Conservation (phyloP, 2,888 invertebrate species). For the Sarcophaga variegata region DNA sequence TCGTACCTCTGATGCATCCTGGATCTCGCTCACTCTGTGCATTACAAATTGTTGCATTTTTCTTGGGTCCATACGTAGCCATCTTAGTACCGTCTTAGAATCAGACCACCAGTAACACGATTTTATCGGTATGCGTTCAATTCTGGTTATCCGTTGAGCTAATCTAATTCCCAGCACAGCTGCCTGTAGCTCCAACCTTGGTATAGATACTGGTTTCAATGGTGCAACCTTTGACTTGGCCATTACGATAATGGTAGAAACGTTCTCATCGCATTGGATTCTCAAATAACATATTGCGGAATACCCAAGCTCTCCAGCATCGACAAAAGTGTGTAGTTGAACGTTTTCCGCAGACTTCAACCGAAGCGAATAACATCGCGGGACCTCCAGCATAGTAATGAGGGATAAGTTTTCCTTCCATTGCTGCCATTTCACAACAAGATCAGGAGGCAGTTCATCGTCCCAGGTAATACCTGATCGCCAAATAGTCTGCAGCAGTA, state of each 20-base stretch:
- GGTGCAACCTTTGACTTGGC: conserved; percentile 41
- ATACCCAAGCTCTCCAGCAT: conserved; percentile 27
- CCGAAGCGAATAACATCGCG: conserved; percentile 27
- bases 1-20: background rate
- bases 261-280: background rate
- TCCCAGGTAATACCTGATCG: conserved; percentile 4
- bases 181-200: conserved; percentile 48
- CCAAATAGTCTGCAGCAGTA: background rate
- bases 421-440: conserved; percentile 16
- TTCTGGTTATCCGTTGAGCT: background rate
- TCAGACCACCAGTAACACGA: conserved; percentile 34
- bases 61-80: conserved; percentile 37
- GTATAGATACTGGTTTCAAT: conserved; percentile 32
- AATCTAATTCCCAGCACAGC: conserved; percentile 37
- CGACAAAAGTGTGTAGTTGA: conserved; percentile 40
- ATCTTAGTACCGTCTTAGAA: conserved; percentile 29
- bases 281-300: conserved; percentile 12
- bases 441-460: background rate
- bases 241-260: background rate
- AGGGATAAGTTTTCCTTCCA: conserved; percentile 6
- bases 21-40: conserved; percentile 33
- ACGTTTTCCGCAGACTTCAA: background rate
- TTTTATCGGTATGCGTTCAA: conserved; percentile 1
- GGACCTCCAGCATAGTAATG: background rate
- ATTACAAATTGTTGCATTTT: conserved; percentile 34